Percentiles rank a stretch among this genome's conserved stretches.
Evolutionary conservation across 2,888 invertebrate genomes (phyloP).

Genomic region (Apamea sordens): DNA sequence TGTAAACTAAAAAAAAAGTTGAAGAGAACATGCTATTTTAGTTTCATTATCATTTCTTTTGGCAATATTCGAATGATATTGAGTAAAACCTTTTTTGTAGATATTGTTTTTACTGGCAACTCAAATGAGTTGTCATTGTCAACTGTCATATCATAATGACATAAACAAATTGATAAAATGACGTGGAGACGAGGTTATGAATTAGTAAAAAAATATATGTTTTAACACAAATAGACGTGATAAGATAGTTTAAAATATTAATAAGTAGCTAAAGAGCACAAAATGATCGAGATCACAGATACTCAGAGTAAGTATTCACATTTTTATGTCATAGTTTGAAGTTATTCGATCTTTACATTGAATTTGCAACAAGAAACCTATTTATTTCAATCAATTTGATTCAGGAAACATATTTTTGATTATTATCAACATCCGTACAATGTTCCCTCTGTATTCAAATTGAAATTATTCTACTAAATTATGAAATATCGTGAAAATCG

Average conservation of each 20-base stretch:
- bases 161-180: slow-evolving; percentile 56
- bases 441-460: not conserved
- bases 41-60: not conserved
- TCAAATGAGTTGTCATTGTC: not conserved
- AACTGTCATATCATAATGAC: slow-evolving; percentile 56
- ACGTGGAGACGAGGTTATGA: slow-evolving; percentile 68
- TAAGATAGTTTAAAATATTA: slow-evolving; percentile 47
- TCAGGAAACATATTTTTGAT: not conserved
- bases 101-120: slow-evolving; percentile 18
- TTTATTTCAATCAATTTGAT: slow-evolving; percentile 9
- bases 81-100: not conserved
- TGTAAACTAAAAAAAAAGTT: not conserved
- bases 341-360: not conserved
- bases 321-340: slow-evolving; percentile 36
- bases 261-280: slow-evolving; percentile 68
- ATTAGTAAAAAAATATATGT: slow-evolving; percentile 60
- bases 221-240: slow-evolving; percentile 51
- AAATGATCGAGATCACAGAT: slow-evolving; percentile 96
- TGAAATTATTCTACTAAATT: not conserved
- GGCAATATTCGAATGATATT: not conserved
- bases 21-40: not conserved
- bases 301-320: slow-evolving; percentile 93
- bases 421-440: not conserved
- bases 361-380: slow-evolving; percentile 15
- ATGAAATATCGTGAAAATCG: not conserved